A percentile compares a stretch with the other conserved stretches of the same genome.
Evolutionary conservation across 1,140 invertebrate species (phyloP).

Genomic region (Aradophagus sp.): DNA sequence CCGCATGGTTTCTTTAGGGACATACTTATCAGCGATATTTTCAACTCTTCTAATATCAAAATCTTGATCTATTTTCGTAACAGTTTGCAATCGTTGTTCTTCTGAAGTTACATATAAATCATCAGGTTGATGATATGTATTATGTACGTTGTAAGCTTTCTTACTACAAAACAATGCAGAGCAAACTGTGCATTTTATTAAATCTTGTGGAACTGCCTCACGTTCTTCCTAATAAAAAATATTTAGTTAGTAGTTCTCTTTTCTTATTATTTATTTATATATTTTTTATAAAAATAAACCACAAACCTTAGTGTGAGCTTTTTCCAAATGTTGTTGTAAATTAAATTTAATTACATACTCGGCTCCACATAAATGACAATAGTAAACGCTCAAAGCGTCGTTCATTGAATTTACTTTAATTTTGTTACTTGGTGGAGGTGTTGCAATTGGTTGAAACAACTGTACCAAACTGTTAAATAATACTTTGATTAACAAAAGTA

Average conservation of each 20-base stretch:
- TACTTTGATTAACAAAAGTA: conserved; percentile 11
- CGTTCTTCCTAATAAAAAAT: conserved; percentile 72
- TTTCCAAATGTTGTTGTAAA: conserved; percentile 79
- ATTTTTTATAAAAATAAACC: no score
- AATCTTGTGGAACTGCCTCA: conserved; percentile 74
- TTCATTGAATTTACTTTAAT: conserved; percentile 77
- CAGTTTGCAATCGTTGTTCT: conserved; percentile 77
- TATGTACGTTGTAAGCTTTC: conserved; percentile 80
- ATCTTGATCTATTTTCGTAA: conserved; percentile 78
- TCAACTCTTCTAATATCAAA: conserved; percentile 77
- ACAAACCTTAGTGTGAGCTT: conserved; percentile 73
- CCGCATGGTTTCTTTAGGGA: conserved; percentile 62
- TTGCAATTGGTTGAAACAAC: conserved; percentile 74
- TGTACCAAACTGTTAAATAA: conserved; percentile 71
- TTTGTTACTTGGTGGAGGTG: conserved; percentile 77
- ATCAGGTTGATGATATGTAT: conserved; percentile 78
- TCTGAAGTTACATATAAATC: conserved; percentile 81
- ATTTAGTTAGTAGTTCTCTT: neutral
- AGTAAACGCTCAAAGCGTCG: conserved; percentile 78
- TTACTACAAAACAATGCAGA: conserved; percentile 81
- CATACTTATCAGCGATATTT: conserved; percentile 71
- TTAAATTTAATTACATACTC: conserved; percentile 83
- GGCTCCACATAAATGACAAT: conserved; percentile 81
- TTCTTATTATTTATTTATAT: neutral
- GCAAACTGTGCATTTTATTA: conserved; percentile 80